These are phyloP conservation scores for Pipra filicauda DNA, from an alignment of 2,113 vertebrate genomes.

Conservation along the genomic window DNA sequence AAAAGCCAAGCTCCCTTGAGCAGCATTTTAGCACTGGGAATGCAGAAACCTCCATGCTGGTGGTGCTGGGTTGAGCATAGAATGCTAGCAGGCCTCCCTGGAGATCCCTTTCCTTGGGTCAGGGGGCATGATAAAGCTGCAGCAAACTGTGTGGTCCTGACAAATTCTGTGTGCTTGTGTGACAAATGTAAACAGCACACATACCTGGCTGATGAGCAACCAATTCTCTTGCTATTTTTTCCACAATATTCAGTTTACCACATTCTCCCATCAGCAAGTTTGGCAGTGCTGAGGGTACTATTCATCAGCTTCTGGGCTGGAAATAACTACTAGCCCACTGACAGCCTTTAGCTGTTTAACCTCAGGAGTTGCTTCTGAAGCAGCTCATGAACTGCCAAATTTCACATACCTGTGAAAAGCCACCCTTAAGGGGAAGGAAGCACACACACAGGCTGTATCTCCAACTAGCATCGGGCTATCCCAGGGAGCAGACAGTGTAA, in stretches of 20 bases:
- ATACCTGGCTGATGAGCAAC: not conserved
- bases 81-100: too few relatives aligned
- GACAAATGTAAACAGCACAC: not conserved
- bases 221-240: not conserved
- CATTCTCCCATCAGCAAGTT: not conserved
- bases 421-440: not conserved
- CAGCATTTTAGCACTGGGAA: not conserved
- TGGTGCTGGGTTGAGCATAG: not conserved
- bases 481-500: not conserved
- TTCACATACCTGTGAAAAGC: not conserved
- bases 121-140: not conserved
- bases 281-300: not conserved
- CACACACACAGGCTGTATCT: not conserved
- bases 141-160: not conserved
- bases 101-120: not conserved
- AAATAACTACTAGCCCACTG: not conserved
- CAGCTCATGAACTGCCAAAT: not conserved
- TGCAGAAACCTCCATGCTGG: not conserved
- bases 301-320: not conserved
- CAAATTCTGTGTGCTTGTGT: not conserved
- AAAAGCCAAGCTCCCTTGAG: accelerated
- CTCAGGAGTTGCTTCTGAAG: not conserved
- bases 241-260: not conserved
- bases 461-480: not conserved
- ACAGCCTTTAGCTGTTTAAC: not conserved